These are phyloP conservation scores for Ciconia nigra DNA, from an alignment of 2,797 vertebrate species.

Conservation along the genomic window DNA sequence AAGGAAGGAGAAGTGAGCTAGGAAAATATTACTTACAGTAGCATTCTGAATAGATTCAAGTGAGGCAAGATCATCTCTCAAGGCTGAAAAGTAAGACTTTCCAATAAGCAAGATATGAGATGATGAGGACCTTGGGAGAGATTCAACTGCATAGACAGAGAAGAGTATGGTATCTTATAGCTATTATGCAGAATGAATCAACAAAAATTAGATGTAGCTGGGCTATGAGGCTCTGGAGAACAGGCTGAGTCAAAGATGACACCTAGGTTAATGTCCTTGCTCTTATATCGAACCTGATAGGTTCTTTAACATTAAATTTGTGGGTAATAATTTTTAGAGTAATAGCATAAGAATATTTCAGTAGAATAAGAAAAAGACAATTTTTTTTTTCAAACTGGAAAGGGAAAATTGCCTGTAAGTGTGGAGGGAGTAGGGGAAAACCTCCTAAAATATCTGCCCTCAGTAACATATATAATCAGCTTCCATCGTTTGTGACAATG, in stretches of 20 bases:
- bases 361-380: neutral
- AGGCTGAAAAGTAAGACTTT: conserved; percentile 9
- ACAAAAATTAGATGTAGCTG: conserved; percentile 7
- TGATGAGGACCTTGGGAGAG: conserved; percentile 26
- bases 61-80: neutral
- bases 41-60: neutral
- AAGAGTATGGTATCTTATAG: neutral
- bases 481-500: neutral
- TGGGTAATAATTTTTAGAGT: neutral
- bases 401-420: neutral
- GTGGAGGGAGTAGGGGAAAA: neutral
- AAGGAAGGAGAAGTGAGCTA: neutral
- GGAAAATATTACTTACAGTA: neutral
- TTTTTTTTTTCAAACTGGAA: neutral
- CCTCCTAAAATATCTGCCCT: neutral
- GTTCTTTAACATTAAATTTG: neutral
- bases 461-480: neutral
- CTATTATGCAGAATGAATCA: conserved; percentile 39
- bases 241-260: neutral
- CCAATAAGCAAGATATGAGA: conserved; percentile 23
- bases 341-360: neutral
- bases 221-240: neutral
- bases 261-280: neutral
- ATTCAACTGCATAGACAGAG: neutral
- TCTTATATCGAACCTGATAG: neutral